Base-by-base conservation (phyloP, 2,888 invertebrate genomes). In the Coecobrya sp. region DNA sequence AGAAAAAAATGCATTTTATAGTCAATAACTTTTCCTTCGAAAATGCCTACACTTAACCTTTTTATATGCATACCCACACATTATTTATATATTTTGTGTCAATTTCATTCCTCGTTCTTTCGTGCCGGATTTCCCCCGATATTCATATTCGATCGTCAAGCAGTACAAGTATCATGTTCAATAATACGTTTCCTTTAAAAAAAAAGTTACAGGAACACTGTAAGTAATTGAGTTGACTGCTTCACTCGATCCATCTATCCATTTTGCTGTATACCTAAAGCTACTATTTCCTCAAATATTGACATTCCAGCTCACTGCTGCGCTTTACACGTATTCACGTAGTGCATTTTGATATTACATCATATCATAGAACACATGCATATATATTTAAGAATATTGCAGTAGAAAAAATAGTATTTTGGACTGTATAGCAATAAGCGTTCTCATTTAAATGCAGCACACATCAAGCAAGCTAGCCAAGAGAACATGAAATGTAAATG, bases 41-140 rank as follows among this genome's bases (percentile, higher is more conserved):
- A 36, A 36, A 36, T 36, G 7, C 36, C 36, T 4, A 36, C 7
- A 36, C 36, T 4, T 36, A 36, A 36, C 36, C 36, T 36, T 36
- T 36, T 36, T 36, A 36, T 36, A 36, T 36, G 7, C 3, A 7
- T 27, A 25, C 30, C 13, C 10, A 2, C 25, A 25, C 68, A 68
- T 25, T 13, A 19, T 36, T 36, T 30, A 8, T 36, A 10, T 49
- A 49, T 16, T 76, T 42, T 22, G 10, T 25, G 2, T 76, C 49
- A 36, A 42, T n/a, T 76, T 76, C 25, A 27, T 62, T 62, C 25
- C 19, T 59, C 59, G 5, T 45, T 79, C 16, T 62, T 62, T 13
- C 62, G 22, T n/a, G 13, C 81, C 81, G 81, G 81, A 81, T 55
- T 81, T 52, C 81, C 81, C 81, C 55, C 81, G 55, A 25, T 81